Evolutionary conservation across 2,888 invertebrate species (phyloP).

Genomic region (Cremastinae sp.): DNA sequence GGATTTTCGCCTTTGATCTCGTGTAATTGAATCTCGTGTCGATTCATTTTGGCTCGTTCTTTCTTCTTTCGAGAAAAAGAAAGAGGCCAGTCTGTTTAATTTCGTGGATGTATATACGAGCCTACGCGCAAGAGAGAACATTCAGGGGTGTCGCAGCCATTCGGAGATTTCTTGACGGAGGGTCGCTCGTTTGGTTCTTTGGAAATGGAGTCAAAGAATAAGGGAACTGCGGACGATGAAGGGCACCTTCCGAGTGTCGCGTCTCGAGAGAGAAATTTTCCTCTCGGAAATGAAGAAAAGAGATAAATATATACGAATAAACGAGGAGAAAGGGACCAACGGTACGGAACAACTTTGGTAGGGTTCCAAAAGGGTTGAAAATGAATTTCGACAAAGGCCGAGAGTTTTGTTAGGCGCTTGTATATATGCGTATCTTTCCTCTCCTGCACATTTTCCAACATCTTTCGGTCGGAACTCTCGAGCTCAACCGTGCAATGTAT

Average conservation of each 20-base stretch:
- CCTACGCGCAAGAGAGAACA: conserved; percentile 23
- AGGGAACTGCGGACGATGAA: conserved; percentile 31
- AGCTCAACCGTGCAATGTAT: conserved; percentile 8
- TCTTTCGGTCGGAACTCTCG: conserved; percentile 6
- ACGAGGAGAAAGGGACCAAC: conserved; percentile 7
- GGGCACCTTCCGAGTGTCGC: background rate
- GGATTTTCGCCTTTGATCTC: conserved; percentile 54
- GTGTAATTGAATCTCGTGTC: conserved; percentile 56
- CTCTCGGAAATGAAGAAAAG: conserved; percentile 29
- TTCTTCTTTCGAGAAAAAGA: background rate
- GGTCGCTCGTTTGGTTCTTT: conserved; percentile 24
- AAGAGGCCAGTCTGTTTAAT: conserved; percentile 43
- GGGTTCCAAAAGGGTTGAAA: conserved; percentile 38
- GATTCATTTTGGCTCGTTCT: conserved; percentile 22
- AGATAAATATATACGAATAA: conserved; percentile 17
- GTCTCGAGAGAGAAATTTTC: conserved; percentile 4
- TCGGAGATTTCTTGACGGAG: conserved; percentile 59
- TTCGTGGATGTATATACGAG: conserved; percentile 43
- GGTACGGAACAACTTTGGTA: conserved; percentile 13
- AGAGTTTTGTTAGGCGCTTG: conserved; percentile 14
- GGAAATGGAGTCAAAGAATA: conserved; percentile 48
- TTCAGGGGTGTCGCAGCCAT: conserved; percentile 54
- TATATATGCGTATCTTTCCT: conserved; percentile 1
- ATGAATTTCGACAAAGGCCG: conserved; percentile 59
- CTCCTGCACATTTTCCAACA: conserved; percentile 21